Percentiles rank a stretch among this genome's conserved stretches.
These are phyloP conservation scores for Cataglyphis albicans DNA, from an alignment of 2,888 invertebrate genomes.

Conservation along the genomic window DNA sequence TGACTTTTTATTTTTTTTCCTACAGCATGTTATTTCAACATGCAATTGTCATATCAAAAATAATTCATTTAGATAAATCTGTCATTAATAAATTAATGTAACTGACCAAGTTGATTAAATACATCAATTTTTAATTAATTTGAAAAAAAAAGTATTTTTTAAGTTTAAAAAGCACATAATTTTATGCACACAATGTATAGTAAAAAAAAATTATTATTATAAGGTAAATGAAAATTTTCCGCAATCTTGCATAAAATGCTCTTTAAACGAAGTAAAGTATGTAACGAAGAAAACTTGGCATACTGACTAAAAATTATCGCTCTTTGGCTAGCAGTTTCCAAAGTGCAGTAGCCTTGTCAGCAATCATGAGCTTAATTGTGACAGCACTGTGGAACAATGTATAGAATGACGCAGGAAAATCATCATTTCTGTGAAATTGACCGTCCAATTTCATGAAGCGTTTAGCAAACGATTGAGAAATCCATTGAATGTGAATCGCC, in stretches of 20 bases:
- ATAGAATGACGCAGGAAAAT: conserved; percentile 16
- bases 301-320: conserved; percentile 9
- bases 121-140: neutral
- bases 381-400: conserved; percentile 2
- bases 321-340: conserved; percentile 12
- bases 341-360: conserved; percentile 37
- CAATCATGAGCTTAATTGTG: conserved; percentile 39
- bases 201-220: neutral
- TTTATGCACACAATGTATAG: neutral
- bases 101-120: neutral
- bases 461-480: conserved; percentile 60
- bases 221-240: no score
- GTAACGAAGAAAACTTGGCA: neutral
- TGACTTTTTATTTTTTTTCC: neutral
- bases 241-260: neutral
- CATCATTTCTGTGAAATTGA: neutral
- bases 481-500: conserved; percentile 49
- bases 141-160: neutral
- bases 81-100: neutral
- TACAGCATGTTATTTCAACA: neutral
- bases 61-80: neutral
- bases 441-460: conserved; percentile 38
- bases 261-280: neutral
- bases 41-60: neutral
- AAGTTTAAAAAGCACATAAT: neutral